Conservation (phyloP, 2,113 vertebrate genomes). For the Vicugna pacos region DNA sequence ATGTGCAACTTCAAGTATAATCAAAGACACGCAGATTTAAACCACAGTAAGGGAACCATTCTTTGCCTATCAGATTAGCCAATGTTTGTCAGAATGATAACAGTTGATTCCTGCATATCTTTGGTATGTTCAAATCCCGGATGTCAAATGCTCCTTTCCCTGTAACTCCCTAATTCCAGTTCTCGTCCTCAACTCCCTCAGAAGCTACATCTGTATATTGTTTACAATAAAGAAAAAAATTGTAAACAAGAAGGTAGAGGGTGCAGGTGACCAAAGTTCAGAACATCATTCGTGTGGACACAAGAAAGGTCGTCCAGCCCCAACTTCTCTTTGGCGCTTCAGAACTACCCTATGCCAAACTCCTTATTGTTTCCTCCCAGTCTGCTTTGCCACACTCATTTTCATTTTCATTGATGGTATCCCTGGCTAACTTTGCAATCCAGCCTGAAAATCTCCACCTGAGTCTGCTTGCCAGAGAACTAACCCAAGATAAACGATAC, state of each 20-base stretch:
- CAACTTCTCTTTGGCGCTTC: not conserved
- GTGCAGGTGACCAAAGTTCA: not conserved
- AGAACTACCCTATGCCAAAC: not conserved
- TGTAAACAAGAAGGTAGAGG: not conserved
- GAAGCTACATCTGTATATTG: not conserved
- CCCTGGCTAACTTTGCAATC: not conserved
- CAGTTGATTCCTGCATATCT: not conserved
- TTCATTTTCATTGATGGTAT: not conserved
- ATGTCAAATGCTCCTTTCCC: not conserved
- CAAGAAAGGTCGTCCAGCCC: rapidly evolving
- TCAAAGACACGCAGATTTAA: constrained; percentile 63
- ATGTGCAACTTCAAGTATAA: constrained; percentile 35
- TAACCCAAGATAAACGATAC: not conserved
- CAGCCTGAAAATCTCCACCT: not conserved
- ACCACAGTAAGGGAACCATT: constrained; percentile 26
- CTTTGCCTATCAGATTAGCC: constrained; percentile 52
- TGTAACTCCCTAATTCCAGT: not conserved
- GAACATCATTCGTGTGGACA: not conserved
- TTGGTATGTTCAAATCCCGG: not conserved
- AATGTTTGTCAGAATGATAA: constrained; percentile 1
- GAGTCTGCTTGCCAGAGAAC: not conserved
- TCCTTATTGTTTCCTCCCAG: not conserved
- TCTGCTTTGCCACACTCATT: not conserved
- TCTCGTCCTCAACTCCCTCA: not conserved
- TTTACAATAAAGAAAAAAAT: not conserved